These are phyloP conservation scores for Carettochelys insculpta DNA, from an alignment of 2,113 vertebrate genomes.

Conservation along the genomic window DNA sequence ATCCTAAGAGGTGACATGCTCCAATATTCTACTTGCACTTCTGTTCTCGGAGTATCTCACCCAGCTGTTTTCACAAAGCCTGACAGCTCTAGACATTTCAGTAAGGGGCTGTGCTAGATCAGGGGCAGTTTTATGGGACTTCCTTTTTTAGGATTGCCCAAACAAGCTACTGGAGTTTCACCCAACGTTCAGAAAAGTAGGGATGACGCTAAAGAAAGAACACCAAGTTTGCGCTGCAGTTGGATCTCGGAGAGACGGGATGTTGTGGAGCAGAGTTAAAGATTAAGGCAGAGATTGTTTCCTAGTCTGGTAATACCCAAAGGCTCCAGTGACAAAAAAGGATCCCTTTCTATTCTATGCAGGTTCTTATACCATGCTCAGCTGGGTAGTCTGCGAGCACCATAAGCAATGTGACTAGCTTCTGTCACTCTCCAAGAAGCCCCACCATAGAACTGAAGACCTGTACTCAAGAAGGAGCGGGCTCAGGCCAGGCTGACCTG, in stretches of 20 bases:
- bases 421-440: not conserved
- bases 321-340: not conserved
- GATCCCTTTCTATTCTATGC: not conserved
- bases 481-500: not conserved
- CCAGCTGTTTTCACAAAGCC: not conserved
- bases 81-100: not conserved
- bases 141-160: not conserved
- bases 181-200: not conserved
- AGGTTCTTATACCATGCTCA: not conserved
- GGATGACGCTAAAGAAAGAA: conserved; percentile 4
- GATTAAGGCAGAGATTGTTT: not conserved
- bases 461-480: not conserved
- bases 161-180: not conserved
- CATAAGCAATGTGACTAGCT: not conserved
- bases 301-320: not conserved
- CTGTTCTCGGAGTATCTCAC: not conserved
- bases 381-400: not conserved
- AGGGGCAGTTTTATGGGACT: not conserved
- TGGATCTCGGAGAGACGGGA: not conserved
- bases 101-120: not conserved
- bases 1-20: conserved; percentile 18
- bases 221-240: not conserved
- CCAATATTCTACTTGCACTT: conserved; percentile 19
- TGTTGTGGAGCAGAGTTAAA: not conserved
- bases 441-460: not conserved